Conservation (phyloP, 2,888 invertebrate genomes). For the Cryptus viduatorius region DNA sequence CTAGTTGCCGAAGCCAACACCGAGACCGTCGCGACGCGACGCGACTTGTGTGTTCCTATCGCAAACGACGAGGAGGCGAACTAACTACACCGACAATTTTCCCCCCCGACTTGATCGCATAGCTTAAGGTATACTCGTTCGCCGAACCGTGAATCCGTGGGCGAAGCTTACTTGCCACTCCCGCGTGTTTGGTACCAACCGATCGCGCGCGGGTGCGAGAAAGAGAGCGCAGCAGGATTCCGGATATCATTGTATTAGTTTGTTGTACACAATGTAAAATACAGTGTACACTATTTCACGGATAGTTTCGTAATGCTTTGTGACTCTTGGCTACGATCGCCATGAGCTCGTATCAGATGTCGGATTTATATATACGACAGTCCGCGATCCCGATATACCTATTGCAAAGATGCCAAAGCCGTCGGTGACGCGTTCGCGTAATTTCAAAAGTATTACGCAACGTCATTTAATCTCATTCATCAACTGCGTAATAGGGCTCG, state of each 20-base stretch:
- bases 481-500: too few species aligned
- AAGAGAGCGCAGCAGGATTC: slow-evolving; percentile 41
- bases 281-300: slow-evolving; percentile 21
- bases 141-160: slow-evolving; percentile 81
- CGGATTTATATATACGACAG: slow-evolving; percentile 13
- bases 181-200: slow-evolving; percentile 53
- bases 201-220: slow-evolving; percentile 41
- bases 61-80: slow-evolving; percentile 68
- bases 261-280: slow-evolving; percentile 40
- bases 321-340: slow-evolving; percentile 36
- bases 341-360: slow-evolving; percentile 5
- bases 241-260: slow-evolving; percentile 50
- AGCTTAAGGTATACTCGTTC: slow-evolving; percentile 75
- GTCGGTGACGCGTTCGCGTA: slow-evolving; percentile 34
- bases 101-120: slow-evolving; percentile 71
- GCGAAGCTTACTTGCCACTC: slow-evolving; percentile 77
- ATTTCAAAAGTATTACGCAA: background rate
- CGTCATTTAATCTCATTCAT: background rate
- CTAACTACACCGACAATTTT: slow-evolving; percentile 76
- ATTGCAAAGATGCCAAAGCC: slow-evolving; percentile 7
- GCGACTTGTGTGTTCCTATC: slow-evolving; percentile 29
- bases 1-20: slow-evolving; percentile 28
- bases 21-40: slow-evolving; percentile 50
- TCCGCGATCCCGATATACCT: background rate
- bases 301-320: slow-evolving; percentile 19